Evolutionary conservation across 2,797 vertebrate genomes (phyloP), one percentile per base, ranked within the genome.

Genomic region (Arrhamphus sclerolepis): DNA sequence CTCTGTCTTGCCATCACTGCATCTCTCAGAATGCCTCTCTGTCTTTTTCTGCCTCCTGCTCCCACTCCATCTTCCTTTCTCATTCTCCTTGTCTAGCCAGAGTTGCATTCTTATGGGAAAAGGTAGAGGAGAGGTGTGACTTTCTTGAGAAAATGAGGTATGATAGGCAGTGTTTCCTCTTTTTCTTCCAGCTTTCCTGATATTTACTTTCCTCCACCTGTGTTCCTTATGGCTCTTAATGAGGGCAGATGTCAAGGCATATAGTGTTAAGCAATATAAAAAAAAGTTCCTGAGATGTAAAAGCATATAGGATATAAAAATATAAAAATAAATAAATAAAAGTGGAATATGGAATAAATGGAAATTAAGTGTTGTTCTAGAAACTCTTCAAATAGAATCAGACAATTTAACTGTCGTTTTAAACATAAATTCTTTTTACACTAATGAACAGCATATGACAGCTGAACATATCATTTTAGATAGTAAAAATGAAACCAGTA

Each of bases 171-270:
- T 3, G 13, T 61, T 80, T 83, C 72, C 78, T 73, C 64, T 75
- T 71, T 82, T 75, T 57, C 72, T 80, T 62, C n/a, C 48, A 73
- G 75, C 59, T 75, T 78, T 79, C 72, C 77, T 83, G 75, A 85
- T 85, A 86, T 87, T 82, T 82, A 78, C 71, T 76, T 62, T 46
- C 70, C 66, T 66, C 75, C 79, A 78, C 76, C 69, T 80, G 78
- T 74, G 75, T 81, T 81, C 70, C 63, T 62, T 54, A 3, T 66
- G 77, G 74, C 79, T 78, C 72, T 79, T 90, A 88, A 91, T 87
- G 87, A 89, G 90, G 85, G 89, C 85, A 89, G 85, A 85, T 89
- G 87, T 89, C 89, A 89, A 75, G 80, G 62, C 77, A 60, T 31
- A 39, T 75, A 66, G 63, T 78, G 78, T 80, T 89, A 79, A 81